These are phyloP conservation scores for Ophion slaviceki DNA, from an alignment of 2,888 invertebrate genomes.

Conservation along the genomic window DNA sequence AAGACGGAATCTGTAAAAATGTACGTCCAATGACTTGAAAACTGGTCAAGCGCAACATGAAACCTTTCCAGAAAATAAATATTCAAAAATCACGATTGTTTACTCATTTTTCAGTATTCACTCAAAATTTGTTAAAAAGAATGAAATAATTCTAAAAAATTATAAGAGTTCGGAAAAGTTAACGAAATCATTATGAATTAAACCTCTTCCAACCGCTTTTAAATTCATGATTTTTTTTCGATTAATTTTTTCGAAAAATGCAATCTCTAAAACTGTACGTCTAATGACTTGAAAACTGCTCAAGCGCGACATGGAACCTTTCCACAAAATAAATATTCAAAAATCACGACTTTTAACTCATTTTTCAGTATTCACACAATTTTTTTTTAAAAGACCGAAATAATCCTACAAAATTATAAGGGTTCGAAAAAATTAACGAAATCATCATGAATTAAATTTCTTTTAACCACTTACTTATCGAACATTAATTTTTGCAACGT, in stretches of 20 bases:
- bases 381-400: not conserved
- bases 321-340: no score
- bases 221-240: no score
- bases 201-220: no score
- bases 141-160: not conserved
- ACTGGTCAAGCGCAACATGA: not conserved
- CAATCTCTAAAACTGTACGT: not conserved
- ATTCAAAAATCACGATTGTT: no score
- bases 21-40: not conserved
- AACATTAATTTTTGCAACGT: not conserved
- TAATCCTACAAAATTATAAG: not conserved
- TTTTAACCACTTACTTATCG: no score
- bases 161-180: not conserved
- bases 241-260: not conserved
- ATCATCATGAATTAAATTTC: not conserved
- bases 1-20: no score
- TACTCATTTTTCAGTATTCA: no score
- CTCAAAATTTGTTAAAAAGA: not conserved
- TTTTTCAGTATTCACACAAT: not conserved
- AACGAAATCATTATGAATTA: not conserved
- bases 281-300: not conserved
- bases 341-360: no score
- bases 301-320: not conserved
- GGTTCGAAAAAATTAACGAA: not conserved
- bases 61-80: not conserved